Evolutionary conservation across 2,888 invertebrate genomes (phyloP), one percentile per base, ranked within the genome.

Genomic region (Entomobrya proxima): DNA sequence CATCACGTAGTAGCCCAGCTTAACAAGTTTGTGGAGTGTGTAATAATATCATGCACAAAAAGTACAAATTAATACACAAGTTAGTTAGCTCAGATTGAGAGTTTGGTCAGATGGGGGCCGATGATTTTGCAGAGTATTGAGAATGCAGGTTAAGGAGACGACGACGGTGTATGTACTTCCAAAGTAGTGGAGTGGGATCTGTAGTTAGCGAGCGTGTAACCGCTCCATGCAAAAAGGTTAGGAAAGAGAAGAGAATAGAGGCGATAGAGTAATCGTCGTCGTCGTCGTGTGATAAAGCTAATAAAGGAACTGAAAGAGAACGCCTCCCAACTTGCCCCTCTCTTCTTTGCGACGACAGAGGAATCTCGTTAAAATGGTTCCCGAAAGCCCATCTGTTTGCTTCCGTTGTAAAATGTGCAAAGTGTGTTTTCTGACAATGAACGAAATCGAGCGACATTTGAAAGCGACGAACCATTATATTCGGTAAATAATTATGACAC

Each of bases 361-460:
- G 69, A 69, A 30, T 69, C 69, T n/a, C n/a, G n/a, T n/a, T n/a
- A 69, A 69, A 69, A 69, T 69, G 69, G 69, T 69, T 24, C 69
- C 69, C 44, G 40, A 64, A 64, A 52, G 47, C 50, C 64, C 78
- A 40, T 35, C 50, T 35, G 52, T 52, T 13, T 79, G 67, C n/a
- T 79, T 32, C n/a, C 67, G 79, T 24, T 79, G 79, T 67, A 79
- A 52, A 79, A 32, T 32, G 69, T 79, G 79, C 69, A 35, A 67
- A 67, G 21, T 21, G 50, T 67, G 67, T 40, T 79, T 79, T 27
- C 24, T 69, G 21, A 79, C 67, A 21, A 37, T 67, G 37, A 32
- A 47, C 24, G 67, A 79, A 37, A 69, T 79, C 52, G 32, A 35
- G 18, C n/a, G 37, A 35, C 79, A 79, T 37, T 52, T 79, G 67